Evolutionary conservation across 1,140 invertebrate genomes (phyloP).

Genomic region (Anthonomus grandis): DNA sequence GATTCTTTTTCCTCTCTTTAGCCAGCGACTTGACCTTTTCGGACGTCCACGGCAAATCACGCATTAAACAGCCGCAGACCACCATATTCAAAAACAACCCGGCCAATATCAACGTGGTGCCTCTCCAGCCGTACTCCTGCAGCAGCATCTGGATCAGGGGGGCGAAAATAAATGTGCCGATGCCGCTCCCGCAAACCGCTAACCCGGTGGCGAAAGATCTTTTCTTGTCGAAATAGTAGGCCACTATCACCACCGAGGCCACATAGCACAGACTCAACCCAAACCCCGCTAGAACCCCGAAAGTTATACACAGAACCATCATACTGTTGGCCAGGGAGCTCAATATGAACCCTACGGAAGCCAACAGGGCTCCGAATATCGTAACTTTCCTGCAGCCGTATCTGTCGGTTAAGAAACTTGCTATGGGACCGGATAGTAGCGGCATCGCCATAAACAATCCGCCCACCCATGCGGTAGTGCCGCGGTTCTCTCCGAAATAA

Average conservation of each 20-base stretch:
- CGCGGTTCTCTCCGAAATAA: constrained; percentile 75
- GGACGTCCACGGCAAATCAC: constrained; percentile 74
- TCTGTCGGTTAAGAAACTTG: constrained; percentile 82
- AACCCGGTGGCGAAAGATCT: constrained; percentile 90
- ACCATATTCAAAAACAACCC: constrained; percentile 84
- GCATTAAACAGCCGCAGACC: constrained; percentile 82
- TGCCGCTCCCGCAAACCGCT: constrained; percentile 85
- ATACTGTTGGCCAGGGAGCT: constrained; percentile 75
- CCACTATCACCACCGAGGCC: constrained; percentile 88
- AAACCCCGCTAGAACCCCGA: constrained; percentile 81
- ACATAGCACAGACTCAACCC: constrained; percentile 86
- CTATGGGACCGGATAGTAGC: constrained; percentile 79
- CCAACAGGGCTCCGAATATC: constrained; percentile 75
- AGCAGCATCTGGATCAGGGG: constrained; percentile 77
- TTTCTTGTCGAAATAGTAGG: constrained; percentile 93
- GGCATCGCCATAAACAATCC: constrained; percentile 90
- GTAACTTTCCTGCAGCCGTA: constrained; percentile 79
- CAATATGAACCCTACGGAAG: constrained; percentile 76
- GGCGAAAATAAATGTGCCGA: constrained; percentile 88
- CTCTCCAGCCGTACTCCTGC: constrained; percentile 80
- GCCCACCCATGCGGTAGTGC: constrained; percentile 88
- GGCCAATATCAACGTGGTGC: constrained; percentile 75
- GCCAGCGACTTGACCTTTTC: constrained; percentile 61
- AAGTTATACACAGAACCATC: constrained; percentile 77
- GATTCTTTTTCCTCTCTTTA: constrained; percentile 58